Conservation (phyloP, 2,113 vertebrate genomes). For the Channa argus region DNA sequence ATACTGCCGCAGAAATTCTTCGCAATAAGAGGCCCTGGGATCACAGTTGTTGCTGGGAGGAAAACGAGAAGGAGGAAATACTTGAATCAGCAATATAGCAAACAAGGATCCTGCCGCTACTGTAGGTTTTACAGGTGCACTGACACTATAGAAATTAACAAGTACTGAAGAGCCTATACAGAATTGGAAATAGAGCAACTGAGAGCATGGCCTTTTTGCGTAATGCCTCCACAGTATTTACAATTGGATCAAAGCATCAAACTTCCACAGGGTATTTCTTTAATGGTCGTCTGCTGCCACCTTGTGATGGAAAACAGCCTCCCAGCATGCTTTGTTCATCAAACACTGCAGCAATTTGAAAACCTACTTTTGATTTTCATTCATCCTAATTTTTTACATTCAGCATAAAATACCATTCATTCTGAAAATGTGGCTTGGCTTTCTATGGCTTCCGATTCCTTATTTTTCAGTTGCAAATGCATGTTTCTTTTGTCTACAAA, state of each 20-base stretch:
- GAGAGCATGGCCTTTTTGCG: slow-evolving; percentile 32
- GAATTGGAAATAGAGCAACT: slow-evolving; percentile 24
- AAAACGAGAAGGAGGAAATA: not conserved
- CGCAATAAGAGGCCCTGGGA: slow-evolving; percentile 82
- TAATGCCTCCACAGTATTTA: slow-evolving; percentile 27
- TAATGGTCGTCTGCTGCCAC: slow-evolving; percentile 71
- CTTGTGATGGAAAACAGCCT: slow-evolving; percentile 59
- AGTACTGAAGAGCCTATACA: slow-evolving; percentile 10
- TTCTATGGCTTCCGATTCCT: not conserved
- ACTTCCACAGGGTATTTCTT: slow-evolving; percentile 9
- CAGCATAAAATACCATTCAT: not conserved
- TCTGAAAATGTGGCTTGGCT: slow-evolving; percentile 1
- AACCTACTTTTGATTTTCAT: not conserved
- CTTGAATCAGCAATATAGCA: not conserved
- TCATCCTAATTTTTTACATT: not conserved
- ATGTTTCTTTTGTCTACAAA: slow-evolving; percentile 11
- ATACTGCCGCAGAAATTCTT: slow-evolving; percentile 99
- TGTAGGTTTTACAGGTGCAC: slow-evolving; percentile 42
- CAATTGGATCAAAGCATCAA: slow-evolving; percentile 35
- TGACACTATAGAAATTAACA: slow-evolving; percentile 10
- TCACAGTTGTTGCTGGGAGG: not conserved
- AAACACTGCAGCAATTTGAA: slow-evolving; percentile 40
- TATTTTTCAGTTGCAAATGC: slow-evolving; percentile 25
- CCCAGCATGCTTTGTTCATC: slow-evolving; percentile 33
- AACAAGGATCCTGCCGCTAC: slow-evolving; percentile 22